phyloP scores from a whole-genome alignment of 23 tunicate genomes.

The Styela clava region DNA sequence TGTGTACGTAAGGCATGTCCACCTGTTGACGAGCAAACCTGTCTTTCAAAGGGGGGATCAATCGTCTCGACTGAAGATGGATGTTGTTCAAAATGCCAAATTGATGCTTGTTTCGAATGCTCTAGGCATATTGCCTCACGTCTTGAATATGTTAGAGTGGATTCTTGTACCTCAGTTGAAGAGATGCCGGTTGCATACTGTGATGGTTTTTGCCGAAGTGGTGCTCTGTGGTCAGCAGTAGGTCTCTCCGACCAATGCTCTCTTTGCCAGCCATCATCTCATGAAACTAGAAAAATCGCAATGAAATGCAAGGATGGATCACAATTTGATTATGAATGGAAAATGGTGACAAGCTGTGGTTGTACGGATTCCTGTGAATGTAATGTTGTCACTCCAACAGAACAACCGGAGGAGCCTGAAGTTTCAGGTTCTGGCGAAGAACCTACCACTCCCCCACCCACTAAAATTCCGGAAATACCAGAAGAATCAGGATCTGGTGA shows the following conservation, averaged over 20 bases:
- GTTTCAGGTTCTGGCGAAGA: slow-evolving; percentile 61
- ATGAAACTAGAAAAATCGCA: slow-evolving; percentile 20
- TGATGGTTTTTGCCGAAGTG: slow-evolving; percentile 85
- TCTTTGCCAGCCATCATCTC: slow-evolving; percentile 76
- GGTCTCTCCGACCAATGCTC: slow-evolving; percentile 62
- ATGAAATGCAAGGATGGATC: slow-evolving; percentile 86
- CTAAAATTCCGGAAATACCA: slow-evolving; percentile 16
- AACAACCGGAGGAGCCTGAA: slow-evolving; percentile 46
- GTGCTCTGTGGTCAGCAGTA: slow-evolving; percentile 54
- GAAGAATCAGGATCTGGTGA: slow-evolving; percentile 53
- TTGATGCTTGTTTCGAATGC: slow-evolving; percentile 64
- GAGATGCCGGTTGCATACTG: slow-evolving; percentile 68
- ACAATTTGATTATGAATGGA: slow-evolving; percentile 43
- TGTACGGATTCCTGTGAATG: slow-evolving; percentile 39
- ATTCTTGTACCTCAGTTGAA: slow-evolving; percentile 61
- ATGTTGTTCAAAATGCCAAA: slow-evolving; percentile 77
- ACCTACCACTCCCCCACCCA: not conserved
- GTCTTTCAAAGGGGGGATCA: slow-evolving; percentile 66
- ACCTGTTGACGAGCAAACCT: slow-evolving; percentile 56
- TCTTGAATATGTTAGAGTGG: slow-evolving; percentile 55
- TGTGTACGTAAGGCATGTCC: slow-evolving; percentile 76
- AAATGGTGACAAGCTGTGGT: slow-evolving; percentile 56
- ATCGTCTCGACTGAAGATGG: slow-evolving; percentile 68
- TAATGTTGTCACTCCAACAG: slow-evolving; percentile 21
- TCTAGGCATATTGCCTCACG: slow-evolving; percentile 44